Conservation (phyloP, 2,888 invertebrate species). For the Arrhopalites spinosus region DNA sequence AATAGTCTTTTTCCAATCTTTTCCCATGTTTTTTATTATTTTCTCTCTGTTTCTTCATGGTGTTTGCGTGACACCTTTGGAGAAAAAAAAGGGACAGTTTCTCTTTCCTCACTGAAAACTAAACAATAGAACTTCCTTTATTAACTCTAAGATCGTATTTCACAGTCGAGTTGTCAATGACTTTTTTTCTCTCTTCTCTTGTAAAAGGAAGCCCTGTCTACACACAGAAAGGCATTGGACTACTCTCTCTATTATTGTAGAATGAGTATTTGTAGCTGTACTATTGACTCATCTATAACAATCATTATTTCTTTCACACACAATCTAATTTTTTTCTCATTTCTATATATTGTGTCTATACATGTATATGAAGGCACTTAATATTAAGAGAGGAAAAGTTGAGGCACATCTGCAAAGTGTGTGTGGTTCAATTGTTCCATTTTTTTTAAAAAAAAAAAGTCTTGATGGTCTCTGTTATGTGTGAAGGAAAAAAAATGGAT, state of each 20-base stretch:
- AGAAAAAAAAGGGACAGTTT: constrained; percentile 34
- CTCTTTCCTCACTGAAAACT: constrained; percentile 23
- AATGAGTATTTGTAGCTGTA: neutral
- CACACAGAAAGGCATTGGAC: neutral
- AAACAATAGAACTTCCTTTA: constrained; percentile 44
- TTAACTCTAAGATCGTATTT: constrained; percentile 41
- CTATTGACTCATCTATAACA: too few relatives aligned
- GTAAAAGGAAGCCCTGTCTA: neutral
- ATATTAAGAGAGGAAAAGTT: neutral
- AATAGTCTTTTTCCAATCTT: neutral
- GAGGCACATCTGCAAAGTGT: constrained; percentile 26
- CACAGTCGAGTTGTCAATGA: constrained; percentile 36
- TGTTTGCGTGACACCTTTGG: constrained; percentile 40
- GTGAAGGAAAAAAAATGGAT: neutral
- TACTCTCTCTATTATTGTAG: neutral
- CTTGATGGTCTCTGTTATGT: too few relatives aligned
- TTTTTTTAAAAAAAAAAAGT: neutral
- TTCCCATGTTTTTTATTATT: neutral
- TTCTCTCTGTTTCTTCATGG: constrained; percentile 19
- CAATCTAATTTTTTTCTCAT: neutral
- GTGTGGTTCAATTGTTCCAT: neutral
- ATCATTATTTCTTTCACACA: too few relatives aligned
- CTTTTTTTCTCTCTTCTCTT: constrained; percentile 13
- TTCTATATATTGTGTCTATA: neutral
- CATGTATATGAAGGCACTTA: neutral